Base-by-base conservation (phyloP, 2,888 invertebrate genomes). In the Dorcus parallelipipedus region DNA sequence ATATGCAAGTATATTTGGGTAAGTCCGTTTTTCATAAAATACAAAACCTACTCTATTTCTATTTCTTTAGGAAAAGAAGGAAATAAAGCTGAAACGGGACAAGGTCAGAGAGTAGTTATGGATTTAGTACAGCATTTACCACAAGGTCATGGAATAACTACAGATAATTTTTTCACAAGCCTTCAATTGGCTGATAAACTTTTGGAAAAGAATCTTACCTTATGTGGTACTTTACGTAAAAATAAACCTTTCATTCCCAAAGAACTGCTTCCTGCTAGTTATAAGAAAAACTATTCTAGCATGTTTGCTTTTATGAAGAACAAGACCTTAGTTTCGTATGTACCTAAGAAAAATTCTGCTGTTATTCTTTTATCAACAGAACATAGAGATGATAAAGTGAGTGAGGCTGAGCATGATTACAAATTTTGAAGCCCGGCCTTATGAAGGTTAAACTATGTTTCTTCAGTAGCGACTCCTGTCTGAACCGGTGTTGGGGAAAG, bases 81-180 rank as follows among this genome's bases (percentile, higher is more conserved):
- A 38, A 49, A 49, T 38, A 42, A 50, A 23, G 49, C 52, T 3
- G 59, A 56, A 52, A 60, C 56, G 20, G 23, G 56, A 7, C 59
- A 56, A 47, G 56, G 52, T 38, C 20, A 55, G 38, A 8, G 49
- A 47, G 53, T 58, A 9, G 59, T 52, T 9, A 5, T 56, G n/a
- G 56, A 60, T 40, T 49, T 60, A 38, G 53, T 60, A 17, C 9
- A 52, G 3, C 33, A 49, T 38, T 42, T 56, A 20, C 4, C 23
- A 23, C 10, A 2, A 26, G 55, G 55, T n/a, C 38, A 52, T 43
- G 54, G 59, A 14, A 52, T 56, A 20, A 56, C 56, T n/a, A 40
- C 38, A 10, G 52, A 59, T 52, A 51, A 59, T 20, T 59, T 59
- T 56, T 56, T 59, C 23, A 56, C 55, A 5, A 52, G 51, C 17